Base-by-base conservation (phyloP, 2,797 vertebrate genomes). In the Liparis tanakae region DNA sequence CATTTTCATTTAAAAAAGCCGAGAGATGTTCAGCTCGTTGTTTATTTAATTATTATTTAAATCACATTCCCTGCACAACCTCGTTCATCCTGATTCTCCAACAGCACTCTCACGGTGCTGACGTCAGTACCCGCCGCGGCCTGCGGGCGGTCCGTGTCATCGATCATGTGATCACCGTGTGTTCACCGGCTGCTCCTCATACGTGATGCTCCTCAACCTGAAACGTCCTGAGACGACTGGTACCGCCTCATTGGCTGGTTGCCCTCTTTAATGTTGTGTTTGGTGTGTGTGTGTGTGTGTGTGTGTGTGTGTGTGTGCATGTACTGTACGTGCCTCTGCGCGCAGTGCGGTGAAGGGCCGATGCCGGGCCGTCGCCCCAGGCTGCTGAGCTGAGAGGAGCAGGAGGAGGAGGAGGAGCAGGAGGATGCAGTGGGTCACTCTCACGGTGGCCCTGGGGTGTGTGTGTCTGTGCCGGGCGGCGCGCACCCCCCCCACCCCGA, bases 341-440 rank as follows among this genome's bases (percentile, higher is more conserved):
- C 82, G 82, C 89, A 94, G 93, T 93, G 93, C 85, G 84, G 88
- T 93, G 90, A 94, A 82, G 91, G 88, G 85, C 88, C 78, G 73
- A 90, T 92, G 83, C 80, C 65, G 87, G 92, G 89, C 92, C 78
- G 81, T 76, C 88, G 93, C 91, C 90, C 86, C 87, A 75, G 90
- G 89, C 92, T 88, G 92, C 86, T 81, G 88, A 92, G 89, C 88
- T 91, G 90, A 91, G 87, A 86, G 88, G 91, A 83, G 90, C 82
- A 72, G 92, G 86, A 94, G 90, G 89, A 95, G 25, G 25, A 30
- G 83, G 83, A 90, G 91, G 87, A 83, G 90, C 82, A 72, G 92
- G 86, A 94, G 90, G 89, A 95, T 95, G 94, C 93, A 91, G 92
- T 94, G 93, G 94, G 87, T 94, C 87, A 77, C 92, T 76, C 90